Evolutionary conservation across 64 coral and sea anemone genomes (phyloP).

Genomic region (Hydrozoanthus tunicans): DNA sequence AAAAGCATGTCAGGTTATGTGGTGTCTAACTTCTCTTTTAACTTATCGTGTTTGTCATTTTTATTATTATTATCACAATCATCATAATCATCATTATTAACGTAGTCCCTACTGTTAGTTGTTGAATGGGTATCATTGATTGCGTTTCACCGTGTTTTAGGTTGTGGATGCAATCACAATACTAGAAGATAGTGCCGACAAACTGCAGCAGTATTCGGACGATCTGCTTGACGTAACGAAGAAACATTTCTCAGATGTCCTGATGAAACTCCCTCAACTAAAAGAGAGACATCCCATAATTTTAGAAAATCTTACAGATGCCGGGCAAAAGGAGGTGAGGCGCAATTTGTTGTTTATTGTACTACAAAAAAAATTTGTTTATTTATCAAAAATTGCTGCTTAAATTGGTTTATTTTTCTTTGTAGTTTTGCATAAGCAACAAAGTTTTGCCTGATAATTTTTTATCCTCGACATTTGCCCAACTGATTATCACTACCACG

Average conservation of each 20-base stretch:
- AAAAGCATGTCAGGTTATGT: no score
- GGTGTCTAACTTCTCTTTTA: no score
- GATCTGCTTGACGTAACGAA: constrained; percentile 69
- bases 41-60: neutral
- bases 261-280: constrained; percentile 75
- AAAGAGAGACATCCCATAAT: constrained; percentile 58
- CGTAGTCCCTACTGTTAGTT: neutral
- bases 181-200: constrained; percentile 89
- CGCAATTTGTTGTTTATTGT: neutral
- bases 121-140: neutral
- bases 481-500: no score
- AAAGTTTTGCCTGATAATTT: no score
- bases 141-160: constrained; percentile 16
- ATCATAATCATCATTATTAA: neutral
- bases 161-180: constrained; percentile 75
- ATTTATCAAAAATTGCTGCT: no score
- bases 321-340: constrained; percentile 74
- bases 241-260: constrained; percentile 80
- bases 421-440: no score
- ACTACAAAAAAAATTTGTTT: no score
- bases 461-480: no score
- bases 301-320: constrained; percentile 66
- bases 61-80: neutral
- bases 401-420: no score
- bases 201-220: constrained; percentile 77